These are phyloP conservation scores for Megalurothrips usitatus DNA, from an alignment of 2,888 invertebrate genomes.

Conservation along the genomic window DNA sequence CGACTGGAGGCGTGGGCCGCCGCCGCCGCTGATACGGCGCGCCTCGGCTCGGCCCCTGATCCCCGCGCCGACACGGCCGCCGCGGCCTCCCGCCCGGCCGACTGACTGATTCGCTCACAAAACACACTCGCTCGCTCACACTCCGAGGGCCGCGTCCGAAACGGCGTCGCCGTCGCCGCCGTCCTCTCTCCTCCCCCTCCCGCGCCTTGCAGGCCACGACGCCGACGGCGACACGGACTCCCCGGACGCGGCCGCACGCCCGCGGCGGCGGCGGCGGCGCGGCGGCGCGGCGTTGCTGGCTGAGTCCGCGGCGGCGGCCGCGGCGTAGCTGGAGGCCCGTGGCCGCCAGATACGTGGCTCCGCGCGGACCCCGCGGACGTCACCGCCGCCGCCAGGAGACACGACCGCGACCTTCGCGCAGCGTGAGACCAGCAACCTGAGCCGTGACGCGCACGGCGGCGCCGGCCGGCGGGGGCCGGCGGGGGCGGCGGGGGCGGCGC, in stretches of 20 bases:
- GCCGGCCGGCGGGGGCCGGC: neutral
- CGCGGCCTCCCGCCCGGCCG: neutral
- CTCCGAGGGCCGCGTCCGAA: neutral
- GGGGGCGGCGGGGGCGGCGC: neutral
- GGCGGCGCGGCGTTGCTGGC: neutral
- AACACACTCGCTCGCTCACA: neutral
- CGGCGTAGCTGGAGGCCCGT: neutral
- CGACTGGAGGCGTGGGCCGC: neutral
- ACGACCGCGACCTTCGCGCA: neutral
- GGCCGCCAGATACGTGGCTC: too few species aligned
- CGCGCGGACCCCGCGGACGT: too few species aligned
- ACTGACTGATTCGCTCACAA: slow-evolving; percentile 22
- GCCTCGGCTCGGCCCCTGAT: neutral
- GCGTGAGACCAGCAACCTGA: neutral
- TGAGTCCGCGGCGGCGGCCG: neutral
- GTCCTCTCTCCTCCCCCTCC: neutral
- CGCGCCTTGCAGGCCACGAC: neutral
- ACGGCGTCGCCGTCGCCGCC: neutral
- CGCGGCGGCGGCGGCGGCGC: neutral
- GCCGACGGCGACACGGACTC: neutral
- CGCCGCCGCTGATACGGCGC: neutral
- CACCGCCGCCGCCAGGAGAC: neutral
- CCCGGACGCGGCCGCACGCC: neutral
- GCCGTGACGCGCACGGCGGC: neutral
- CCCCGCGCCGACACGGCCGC: neutral